Conservation (phyloP, 1,140 invertebrate genomes). For the Pseudomyrmex pallidus region DNA sequence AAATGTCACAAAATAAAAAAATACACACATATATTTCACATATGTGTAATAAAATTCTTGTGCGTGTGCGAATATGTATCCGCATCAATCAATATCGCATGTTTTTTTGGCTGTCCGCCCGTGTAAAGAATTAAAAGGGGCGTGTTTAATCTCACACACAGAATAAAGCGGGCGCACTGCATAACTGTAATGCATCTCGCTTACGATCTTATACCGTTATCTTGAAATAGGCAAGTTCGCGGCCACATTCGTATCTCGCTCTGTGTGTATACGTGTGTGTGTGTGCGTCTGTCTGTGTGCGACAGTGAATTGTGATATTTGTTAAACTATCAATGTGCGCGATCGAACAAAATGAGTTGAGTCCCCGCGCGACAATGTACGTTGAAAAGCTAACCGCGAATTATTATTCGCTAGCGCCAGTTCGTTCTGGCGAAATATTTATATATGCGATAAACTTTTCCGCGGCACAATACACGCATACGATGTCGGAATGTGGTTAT, state of each 20-base stretch:
- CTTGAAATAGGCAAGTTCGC: slow-evolving; percentile 52
- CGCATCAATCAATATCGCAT: slow-evolving; percentile 6
- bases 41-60: not conserved
- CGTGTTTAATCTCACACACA: slow-evolving; percentile 28
- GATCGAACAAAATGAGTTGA: slow-evolving; percentile 8
- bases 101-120: slow-evolving; percentile 4
- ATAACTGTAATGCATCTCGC: slow-evolving; percentile 57
- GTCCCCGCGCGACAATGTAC: slow-evolving; percentile 9
- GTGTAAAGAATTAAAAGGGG: slow-evolving; percentile 28
- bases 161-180: slow-evolving; percentile 44
- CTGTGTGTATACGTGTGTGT: not conserved
- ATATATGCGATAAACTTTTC: not conserved
- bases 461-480: not conserved
- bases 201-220: slow-evolving; percentile 55
- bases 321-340: not conserved
- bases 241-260: not conserved
- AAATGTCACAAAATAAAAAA: not conserved
- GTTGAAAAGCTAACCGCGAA: not conserved
- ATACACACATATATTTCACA: not conserved
- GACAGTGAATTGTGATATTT: slow-evolving; percentile 39
- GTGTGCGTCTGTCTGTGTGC: not conserved
- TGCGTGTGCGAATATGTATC: not conserved
- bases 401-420: not conserved
- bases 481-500: slow-evolving; percentile 8
- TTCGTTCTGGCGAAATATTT: slow-evolving; percentile 1